These are phyloP conservation scores for Cydia strobilella DNA, from an alignment of 1,140 invertebrate species.

Conservation along the genomic window DNA sequence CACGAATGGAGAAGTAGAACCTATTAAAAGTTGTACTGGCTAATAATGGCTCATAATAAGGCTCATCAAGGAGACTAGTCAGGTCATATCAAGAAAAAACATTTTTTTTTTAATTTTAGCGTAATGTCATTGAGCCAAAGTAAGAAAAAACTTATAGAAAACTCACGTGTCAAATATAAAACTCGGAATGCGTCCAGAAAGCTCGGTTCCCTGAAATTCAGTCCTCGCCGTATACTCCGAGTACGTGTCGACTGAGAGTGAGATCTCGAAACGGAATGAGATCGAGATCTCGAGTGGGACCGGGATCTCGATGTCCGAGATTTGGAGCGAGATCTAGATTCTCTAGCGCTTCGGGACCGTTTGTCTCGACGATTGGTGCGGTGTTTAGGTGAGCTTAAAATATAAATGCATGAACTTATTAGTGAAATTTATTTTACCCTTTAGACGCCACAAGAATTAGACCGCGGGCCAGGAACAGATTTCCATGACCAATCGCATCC, in stretches of 20 bases:
- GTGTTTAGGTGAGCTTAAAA: conserved; percentile 19
- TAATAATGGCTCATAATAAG: no score
- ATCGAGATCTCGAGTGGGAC: conserved; percentile 40
- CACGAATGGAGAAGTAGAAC: no score
- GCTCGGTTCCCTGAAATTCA: conserved; percentile 50
- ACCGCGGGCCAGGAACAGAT: no score
- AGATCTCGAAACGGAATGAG: conserved; percentile 43
- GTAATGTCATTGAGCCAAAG: no score
- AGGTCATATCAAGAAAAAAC: no score
- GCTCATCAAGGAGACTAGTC: no score
- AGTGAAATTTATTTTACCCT: no score
- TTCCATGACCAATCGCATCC: no score
- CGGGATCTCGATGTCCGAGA: conserved; percentile 35
- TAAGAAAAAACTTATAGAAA: conserved; percentile 2
- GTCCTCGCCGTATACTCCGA: conserved; percentile 40
- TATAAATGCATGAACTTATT: not conserved
- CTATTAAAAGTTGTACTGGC: no score
- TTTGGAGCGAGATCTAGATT: conserved; percentile 38
- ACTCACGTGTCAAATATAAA: conserved; percentile 64
- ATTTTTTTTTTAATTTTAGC: no score
- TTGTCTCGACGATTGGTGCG: conserved; percentile 33
- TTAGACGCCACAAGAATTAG: no score
- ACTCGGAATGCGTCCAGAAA: conserved; percentile 66
- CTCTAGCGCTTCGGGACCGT: conserved; percentile 38
- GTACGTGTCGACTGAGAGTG: conserved; percentile 39